A percentile compares a stretch with the other conserved stretches of the same genome.
These are phyloP conservation scores for Dysmachus trigonus DNA, from an alignment of 2,888 invertebrate species.

Conservation along the genomic window DNA sequence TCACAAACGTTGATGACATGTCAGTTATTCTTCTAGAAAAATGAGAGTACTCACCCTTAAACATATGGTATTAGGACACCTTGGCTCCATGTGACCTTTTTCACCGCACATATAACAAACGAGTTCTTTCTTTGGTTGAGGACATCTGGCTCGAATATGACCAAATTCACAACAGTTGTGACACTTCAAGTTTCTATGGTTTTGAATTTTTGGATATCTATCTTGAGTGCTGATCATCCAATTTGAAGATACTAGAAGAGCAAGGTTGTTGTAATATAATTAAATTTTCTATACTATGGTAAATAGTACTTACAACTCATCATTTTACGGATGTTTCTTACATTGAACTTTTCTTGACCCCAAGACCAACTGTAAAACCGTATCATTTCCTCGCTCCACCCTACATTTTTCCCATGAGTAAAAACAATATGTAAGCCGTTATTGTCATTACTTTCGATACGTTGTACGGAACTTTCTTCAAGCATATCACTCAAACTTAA, in stretches of 20 bases:
- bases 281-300: background rate
- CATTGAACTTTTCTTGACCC: constrained; percentile 72
- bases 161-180: constrained; percentile 72
- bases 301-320: constrained; percentile 70
- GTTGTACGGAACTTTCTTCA: background rate
- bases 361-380: constrained; percentile 74
- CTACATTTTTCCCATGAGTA: constrained; percentile 52
- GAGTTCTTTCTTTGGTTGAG: constrained; percentile 67
- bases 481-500: background rate
- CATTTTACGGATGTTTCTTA: constrained; percentile 68
- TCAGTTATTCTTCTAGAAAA: too few relatives aligned
- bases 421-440: background rate
- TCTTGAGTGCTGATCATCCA: constrained; percentile 60
- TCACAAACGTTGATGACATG: too few relatives aligned
- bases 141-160: constrained; percentile 71
- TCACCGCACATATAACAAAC: constrained; percentile 76
- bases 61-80: constrained; percentile 76
- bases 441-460: background rate
- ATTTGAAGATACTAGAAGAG: constrained; percentile 51
- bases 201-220: constrained; percentile 55
- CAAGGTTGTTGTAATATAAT: background rate
- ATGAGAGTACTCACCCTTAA: constrained; percentile 69
- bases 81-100: constrained; percentile 71
- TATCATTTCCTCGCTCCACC: constrained; percentile 68
- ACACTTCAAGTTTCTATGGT: constrained; percentile 66